Evolutionary conservation across 2,888 invertebrate genomes (phyloP).

Genomic region (Hetaerina titia): DNA sequence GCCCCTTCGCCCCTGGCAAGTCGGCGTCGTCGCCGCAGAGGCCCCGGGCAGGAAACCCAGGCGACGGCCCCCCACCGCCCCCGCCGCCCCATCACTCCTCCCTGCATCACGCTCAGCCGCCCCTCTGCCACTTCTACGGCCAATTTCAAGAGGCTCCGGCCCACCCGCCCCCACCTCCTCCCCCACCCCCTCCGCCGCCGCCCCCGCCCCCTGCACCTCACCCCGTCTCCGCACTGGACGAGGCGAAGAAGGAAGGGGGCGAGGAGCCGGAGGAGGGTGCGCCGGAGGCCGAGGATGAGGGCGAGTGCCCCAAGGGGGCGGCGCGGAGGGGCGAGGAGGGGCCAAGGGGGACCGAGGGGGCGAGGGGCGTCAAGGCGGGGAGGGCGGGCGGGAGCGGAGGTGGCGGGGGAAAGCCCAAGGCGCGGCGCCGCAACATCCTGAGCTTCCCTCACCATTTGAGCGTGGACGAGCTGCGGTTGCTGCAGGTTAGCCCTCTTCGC

Average conservation of each 20-base stretch:
- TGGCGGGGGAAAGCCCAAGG: conserved; percentile 75
- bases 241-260: conserved; percentile 12
- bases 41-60: neutral
- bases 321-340: conserved; percentile 69
- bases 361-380: conserved; percentile 17
- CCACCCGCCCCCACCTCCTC: neutral
- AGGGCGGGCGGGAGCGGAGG: conserved; percentile 70
- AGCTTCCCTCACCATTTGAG: conserved; percentile 80
- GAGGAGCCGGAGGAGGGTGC: conserved; percentile 70
- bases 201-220: neutral
- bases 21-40: conserved; percentile 23
- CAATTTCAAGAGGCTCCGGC: conserved; percentile 58
- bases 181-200: neutral
- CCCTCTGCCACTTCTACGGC: conserved; percentile 63
- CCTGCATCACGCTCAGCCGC: conserved; percentile 10
- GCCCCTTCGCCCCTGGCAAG: conserved; percentile 32
- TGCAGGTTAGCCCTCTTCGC: conserved; percentile 78
- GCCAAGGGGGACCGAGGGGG: conserved; percentile 69
- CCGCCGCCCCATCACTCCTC: neutral
- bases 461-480: conserved; percentile 81
- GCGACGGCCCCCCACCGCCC: neutral
- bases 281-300: conserved; percentile 75
- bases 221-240: neutral
- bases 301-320: conserved; percentile 70
- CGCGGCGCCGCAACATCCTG: conserved; percentile 74